Percentiles rank a stretch among this genome's conserved stretches.
These are phyloP conservation scores for Chelmon rostratus DNA, from an alignment of 2,797 vertebrate genomes.

Conservation along the genomic window DNA sequence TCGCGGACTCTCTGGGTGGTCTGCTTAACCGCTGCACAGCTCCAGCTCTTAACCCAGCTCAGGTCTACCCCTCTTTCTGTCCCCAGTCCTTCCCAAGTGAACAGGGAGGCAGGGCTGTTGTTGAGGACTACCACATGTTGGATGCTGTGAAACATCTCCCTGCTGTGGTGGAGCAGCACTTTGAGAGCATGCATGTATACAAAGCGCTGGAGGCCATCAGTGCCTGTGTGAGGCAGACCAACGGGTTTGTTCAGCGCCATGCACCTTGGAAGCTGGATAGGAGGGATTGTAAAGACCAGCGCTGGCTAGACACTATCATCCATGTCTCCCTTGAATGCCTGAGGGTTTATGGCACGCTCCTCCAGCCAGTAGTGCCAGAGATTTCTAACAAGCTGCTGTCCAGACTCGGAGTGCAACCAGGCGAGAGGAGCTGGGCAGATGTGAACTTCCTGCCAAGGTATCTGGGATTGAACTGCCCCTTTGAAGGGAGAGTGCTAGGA, in stretches of 20 bases:
- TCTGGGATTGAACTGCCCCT: constrained; percentile 82
- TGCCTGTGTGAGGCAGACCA: constrained; percentile 90
- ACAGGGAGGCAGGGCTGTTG: constrained; percentile 67
- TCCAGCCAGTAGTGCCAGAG: constrained; percentile 92
- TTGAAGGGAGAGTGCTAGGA: constrained; percentile 91
- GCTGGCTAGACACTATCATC: constrained; percentile 91
- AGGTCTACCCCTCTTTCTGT: constrained; percentile 89
- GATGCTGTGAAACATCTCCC: constrained; percentile 85
- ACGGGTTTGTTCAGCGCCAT: constrained; percentile 94
- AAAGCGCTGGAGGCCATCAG: constrained; percentile 92
- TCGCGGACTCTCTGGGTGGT: constrained; percentile 91
- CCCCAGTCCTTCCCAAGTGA: constrained; percentile 81
- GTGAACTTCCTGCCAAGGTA: constrained; percentile 87
- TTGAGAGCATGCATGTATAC: constrained; percentile 89
- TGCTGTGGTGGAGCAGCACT: constrained; percentile 83
- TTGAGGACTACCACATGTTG: constrained; percentile 89
- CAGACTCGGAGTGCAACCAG: constrained; percentile 86
- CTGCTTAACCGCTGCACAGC: constrained; percentile 93
- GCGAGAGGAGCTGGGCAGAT: constrained; percentile 83
- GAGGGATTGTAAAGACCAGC: constrained; percentile 75
- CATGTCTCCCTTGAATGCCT: constrained; percentile 92
- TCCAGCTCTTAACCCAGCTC: constrained; percentile 89
- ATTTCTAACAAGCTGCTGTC: constrained; percentile 89
- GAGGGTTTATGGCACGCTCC: constrained; percentile 90
- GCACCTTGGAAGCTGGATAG: constrained; percentile 91